Base-by-base conservation (phyloP, 2,888 invertebrate species). In the Chalcis sispes region DNA sequence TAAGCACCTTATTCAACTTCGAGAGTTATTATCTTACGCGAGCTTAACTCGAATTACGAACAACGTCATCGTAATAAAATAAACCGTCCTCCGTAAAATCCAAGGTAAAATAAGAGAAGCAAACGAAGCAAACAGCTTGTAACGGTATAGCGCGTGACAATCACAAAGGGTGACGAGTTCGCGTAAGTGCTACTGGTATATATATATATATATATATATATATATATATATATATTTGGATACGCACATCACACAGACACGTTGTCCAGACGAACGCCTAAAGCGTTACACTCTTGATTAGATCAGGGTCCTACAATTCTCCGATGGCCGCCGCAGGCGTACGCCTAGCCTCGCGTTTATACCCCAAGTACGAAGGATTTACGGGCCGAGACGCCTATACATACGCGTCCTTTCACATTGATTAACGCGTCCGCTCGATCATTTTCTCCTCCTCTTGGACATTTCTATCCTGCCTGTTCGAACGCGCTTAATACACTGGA, bases 251-350 rank as follows among this genome's bases (percentile, higher is more conserved):
- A 13, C n/a, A n/a, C n/a, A n/a, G n/a, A n/a, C n/a, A n/a, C 42
- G 42, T 42, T 42, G 13, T 7, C 7, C 15, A n/a, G n/a, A 13
- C 13, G 15, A 2, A 42, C 13, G 42, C 2, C 2, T 2, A 4
- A 15, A 4, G 42, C 42, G 42, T 8, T 7, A 1, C 25, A 40
- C 66, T 58, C 66, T 61, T 79, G 82, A 82, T 83, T 83, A 79
- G 81, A 83, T 82, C 79, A 71, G 79, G 78, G 78, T 79, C 78
- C 80, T 82, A 80, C 79, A 77, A 78, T 79, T 75, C 81, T 77
- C 67, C 77, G 79, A 81, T 80, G 81, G 78, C 80, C 81, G 69
- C 65, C 78, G 42, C 20, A 32, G 48, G 25, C 29, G 20, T 20
- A 46, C 46, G 5, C 46, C 42, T 56, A n/a, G 32, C 36, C n/a